phyloP scores from a whole-genome alignment of 2,797 vertebrate genomes.

The Etheostoma perlongum region DNA sequence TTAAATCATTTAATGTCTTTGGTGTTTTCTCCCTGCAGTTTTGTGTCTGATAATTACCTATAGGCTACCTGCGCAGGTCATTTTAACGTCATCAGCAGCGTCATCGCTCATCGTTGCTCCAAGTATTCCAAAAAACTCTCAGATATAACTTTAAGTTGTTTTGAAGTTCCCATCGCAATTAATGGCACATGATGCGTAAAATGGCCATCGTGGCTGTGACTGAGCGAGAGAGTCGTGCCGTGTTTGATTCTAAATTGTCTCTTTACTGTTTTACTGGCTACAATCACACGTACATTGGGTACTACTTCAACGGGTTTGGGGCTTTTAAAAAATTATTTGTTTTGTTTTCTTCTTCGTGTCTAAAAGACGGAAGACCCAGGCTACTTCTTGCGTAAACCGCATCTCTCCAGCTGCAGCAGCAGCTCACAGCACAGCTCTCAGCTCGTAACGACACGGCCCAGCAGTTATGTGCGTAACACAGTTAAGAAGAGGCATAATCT shows the following conservation, averaged over 20 bases:
- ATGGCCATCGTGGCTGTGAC: not conserved
- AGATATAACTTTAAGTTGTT: not conserved
- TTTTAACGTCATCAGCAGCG: not conserved
- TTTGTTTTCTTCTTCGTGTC: not conserved
- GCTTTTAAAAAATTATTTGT: not conserved
- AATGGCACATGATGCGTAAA: conserved; percentile 9
- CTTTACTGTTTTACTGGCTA: not conserved
- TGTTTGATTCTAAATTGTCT: not conserved
- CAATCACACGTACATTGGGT: not conserved
- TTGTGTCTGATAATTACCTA: not conserved
- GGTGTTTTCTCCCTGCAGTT: not conserved
- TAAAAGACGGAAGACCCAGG: not conserved
- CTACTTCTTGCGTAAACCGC: conserved; percentile 28
- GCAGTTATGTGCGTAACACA: conserved; percentile 55
- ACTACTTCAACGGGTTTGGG: not conserved
- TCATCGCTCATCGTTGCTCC: not conserved
- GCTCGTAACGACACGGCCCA: conserved; percentile 24
- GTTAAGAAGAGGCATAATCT: conserved; percentile 66
- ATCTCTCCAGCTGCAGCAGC: conserved; percentile 31
- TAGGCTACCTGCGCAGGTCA: not conserved
- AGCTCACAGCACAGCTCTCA: conserved; percentile 28
- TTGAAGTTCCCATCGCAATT: conserved; percentile 3
- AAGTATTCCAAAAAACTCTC: not conserved
- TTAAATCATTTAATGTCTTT: not conserved
- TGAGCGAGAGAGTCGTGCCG: too few relatives aligned